Base-by-base conservation (phyloP, 2,113 vertebrate species). In the Riparia riparia region DNA sequence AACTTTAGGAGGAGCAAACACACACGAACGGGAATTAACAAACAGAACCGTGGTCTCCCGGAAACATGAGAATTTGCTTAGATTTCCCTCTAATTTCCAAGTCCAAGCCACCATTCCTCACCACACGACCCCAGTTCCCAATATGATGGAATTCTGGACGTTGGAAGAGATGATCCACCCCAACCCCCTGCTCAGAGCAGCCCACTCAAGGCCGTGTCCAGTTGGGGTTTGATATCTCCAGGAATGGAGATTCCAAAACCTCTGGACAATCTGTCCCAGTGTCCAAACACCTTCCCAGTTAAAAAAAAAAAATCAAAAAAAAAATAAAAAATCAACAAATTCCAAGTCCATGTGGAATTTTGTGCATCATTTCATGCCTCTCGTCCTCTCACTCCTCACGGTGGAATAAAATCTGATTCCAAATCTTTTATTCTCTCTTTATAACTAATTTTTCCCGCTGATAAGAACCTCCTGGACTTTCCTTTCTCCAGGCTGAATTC, bases 311-410 rank as follows among this genome's bases (percentile, higher is more conserved):
- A 37, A 37, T 8, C 7, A 37, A 37, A 37, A 37, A 37, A 37
- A 37, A 37, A 37, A 31, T 20, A 7, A 56, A 28, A n/a, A 34
- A 25, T 7, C 20, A 42, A 50, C 5, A 12, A 32, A 44, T 22
- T 39, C 8, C 3, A 1, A 7, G 3, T 45, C n/a, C 50, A 29
- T 3, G 2, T 20, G 21, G 22, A 65, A 54, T 60, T 60, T 16
- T 51, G 11, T 28, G 9, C n/a, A 60, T 70, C 17, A 6, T 0
- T 56, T 91, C 25, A 4, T 19, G 12, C 17, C 42, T 71, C 26
- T 31, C 50, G 8, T 16, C 22, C 47, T 63, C 29, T 12, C 17
- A 5, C 14, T 14, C 41, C 2, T 11, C n/a, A 54, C 0, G 1
- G 16, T 2, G 0, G 32, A 60, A 20, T 29, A 54, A 78, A 58